Evolutionary conservation across 2,113 vertebrate genomes (phyloP).

Genomic region (Columba janthina): DNA sequence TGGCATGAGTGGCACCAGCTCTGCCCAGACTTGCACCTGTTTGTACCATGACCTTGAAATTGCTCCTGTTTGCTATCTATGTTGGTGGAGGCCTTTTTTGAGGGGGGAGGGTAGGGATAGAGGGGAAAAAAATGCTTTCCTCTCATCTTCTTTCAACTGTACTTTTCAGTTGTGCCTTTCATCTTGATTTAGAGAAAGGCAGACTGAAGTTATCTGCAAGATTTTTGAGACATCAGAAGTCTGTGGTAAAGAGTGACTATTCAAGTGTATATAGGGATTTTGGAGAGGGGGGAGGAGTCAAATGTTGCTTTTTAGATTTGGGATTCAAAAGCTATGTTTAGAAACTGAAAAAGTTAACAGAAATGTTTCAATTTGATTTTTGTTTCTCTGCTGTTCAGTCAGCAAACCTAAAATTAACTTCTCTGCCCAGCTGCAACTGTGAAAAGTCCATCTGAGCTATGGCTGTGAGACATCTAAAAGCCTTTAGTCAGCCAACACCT

Average conservation of each 20-base stretch:
- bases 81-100: not conserved
- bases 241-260: not conserved
- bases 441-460: not conserved
- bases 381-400: not conserved
- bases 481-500: not conserved
- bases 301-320: not conserved
- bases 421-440: conserved; percentile 13
- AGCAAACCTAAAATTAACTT: conserved; percentile 54
- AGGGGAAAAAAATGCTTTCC: not conserved
- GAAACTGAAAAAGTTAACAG: conserved; percentile 15
- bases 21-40: not conserved
- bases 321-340: conserved; percentile 5
- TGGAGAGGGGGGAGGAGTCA: not conserved
- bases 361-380: not conserved
- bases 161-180: not conserved
- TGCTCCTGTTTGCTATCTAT: not conserved
- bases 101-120: fast-evolving
- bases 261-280: not conserved
- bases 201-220: not conserved
- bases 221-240: not conserved
- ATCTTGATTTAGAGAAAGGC: not conserved
- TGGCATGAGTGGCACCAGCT: not conserved
- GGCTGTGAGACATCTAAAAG: conserved; percentile 4
- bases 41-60: not conserved
- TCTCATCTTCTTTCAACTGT: not conserved